These are phyloP conservation scores for Watersipora subatra DNA, from an alignment of 1,140 invertebrate species.

Conservation along the genomic window DNA sequence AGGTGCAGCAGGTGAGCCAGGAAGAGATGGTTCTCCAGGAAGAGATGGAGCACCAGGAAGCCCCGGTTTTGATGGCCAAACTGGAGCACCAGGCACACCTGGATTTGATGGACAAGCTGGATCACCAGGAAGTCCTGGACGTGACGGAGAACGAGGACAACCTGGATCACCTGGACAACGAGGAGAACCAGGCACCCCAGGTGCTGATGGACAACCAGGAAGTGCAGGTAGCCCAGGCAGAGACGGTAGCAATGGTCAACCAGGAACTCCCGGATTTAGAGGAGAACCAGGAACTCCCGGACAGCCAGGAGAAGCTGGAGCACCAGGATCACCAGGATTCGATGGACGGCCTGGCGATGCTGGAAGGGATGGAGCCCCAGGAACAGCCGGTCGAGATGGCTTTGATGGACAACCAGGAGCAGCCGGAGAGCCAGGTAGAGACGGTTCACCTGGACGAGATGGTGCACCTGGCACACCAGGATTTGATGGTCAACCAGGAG, in stretches of 20 bases:
- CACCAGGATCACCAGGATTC: conserved; percentile 45
- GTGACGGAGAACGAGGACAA: too few relatives aligned
- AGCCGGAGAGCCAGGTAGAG: not conserved
- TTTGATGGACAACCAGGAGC: not conserved
- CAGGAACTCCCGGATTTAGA: conserved; percentile 39
- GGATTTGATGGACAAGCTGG: too few relatives aligned
- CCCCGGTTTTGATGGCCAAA: too few relatives aligned
- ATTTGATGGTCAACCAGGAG: not conserved
- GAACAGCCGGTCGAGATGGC: not conserved
- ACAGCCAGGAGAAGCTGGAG: too few relatives aligned
- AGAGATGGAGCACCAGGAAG: too few relatives aligned
- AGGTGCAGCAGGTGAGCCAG: too few relatives aligned
- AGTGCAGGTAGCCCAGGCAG: not conserved
- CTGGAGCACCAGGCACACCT: too few relatives aligned
- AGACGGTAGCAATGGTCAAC: conserved; percentile 22
- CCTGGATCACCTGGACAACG: too few relatives aligned
- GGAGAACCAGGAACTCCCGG: conserved; percentile 40
- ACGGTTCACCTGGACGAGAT: not conserved
- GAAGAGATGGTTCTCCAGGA: too few relatives aligned
- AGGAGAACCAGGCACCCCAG: not conserved
- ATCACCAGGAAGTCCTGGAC: too few relatives aligned
- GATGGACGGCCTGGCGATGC: conserved; percentile 51
- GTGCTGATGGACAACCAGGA: not conserved
- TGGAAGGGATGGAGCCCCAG: not conserved
- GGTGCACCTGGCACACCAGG: not conserved